Percentiles rank a stretch among this genome's conserved stretches.
These are phyloP conservation scores for Lithophane semibrunnea DNA, from an alignment of 2,888 invertebrate species.

Conservation along the genomic window DNA sequence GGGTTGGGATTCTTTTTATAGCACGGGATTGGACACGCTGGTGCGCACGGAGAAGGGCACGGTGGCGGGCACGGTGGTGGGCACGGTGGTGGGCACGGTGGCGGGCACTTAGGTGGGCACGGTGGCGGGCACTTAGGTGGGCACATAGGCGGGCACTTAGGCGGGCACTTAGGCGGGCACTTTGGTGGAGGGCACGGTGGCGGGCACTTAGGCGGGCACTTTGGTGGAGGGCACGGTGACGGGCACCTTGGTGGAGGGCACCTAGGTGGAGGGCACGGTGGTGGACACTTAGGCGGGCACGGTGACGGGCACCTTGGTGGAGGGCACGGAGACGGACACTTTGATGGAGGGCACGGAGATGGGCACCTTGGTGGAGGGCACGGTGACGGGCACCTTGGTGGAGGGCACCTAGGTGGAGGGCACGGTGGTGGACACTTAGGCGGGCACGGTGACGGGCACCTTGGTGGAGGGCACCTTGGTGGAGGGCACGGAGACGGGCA, in stretches of 20 bases:
- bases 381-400: too few relatives aligned
- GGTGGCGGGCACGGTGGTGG: neutral
- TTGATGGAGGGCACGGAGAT: too few relatives aligned
- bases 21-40: slow-evolving; percentile 4
- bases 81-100: neutral
- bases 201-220: neutral
- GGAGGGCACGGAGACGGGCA: too few relatives aligned
- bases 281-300: neutral
- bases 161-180: neutral
- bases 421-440: too few relatives aligned
- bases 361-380: too few relatives aligned
- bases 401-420: too few relatives aligned
- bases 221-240: slow-evolving; percentile 6
- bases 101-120: slow-evolving; percentile 8
- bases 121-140: neutral
- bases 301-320: neutral
- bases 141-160: too few relatives aligned
- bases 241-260: neutral
- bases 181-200: neutral
- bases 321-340: too few relatives aligned
- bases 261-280: neutral
- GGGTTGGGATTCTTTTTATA: slow-evolving; percentile 13
- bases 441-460: too few relatives aligned
- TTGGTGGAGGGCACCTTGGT: too few relatives aligned
- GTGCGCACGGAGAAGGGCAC: neutral